These are phyloP conservation scores for Planiliza haematocheilus DNA, from an alignment of 2,113 vertebrate species.

Conservation along the genomic window DNA sequence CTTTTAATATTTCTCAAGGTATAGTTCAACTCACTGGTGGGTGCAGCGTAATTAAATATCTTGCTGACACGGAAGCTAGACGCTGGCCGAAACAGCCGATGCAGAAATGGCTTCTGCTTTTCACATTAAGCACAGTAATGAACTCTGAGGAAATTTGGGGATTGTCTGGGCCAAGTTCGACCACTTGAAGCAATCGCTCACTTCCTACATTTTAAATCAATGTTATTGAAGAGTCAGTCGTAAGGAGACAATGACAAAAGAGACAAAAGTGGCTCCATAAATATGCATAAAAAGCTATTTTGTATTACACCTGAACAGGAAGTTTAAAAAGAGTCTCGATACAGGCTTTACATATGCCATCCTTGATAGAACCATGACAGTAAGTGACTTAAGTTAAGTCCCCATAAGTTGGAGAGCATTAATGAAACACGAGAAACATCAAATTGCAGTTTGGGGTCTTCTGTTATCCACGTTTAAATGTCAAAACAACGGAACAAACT, in stretches of 20 bases:
- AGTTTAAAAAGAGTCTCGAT: neutral
- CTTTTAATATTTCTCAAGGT: constrained; percentile 25
- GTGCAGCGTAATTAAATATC: constrained; percentile 59
- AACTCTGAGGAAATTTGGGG: constrained; percentile 5
- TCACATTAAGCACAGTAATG: constrained; percentile 10
- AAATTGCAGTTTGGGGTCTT: constrained; percentile 49
- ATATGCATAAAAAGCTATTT: too few relatives aligned
- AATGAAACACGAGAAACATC: constrained; percentile 48
- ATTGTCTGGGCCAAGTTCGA: constrained; percentile 22
- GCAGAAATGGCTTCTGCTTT: constrained; percentile 37
- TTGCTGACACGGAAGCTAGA: constrained; percentile 39
- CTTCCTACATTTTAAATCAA: neutral
- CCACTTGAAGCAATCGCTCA: constrained; percentile 10
- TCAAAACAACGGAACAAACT: constrained; percentile 47
- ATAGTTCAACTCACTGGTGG: constrained; percentile 19
- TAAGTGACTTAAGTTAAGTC: constrained; percentile 17
- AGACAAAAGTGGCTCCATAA: too few relatives aligned
- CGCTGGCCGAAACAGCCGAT: constrained; percentile 23
- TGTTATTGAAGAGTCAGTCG: too few relatives aligned
- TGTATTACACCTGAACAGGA: neutral
- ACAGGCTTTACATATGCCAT: neutral
- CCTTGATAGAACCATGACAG: constrained; percentile 18
- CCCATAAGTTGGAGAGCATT: constrained; percentile 16
- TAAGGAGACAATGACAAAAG: too few relatives aligned
- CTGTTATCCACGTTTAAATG: constrained; percentile 49